phyloP scores from a whole-genome alignment of 2,113 vertebrate genomes.

The Myiopsitta monachus region DNA sequence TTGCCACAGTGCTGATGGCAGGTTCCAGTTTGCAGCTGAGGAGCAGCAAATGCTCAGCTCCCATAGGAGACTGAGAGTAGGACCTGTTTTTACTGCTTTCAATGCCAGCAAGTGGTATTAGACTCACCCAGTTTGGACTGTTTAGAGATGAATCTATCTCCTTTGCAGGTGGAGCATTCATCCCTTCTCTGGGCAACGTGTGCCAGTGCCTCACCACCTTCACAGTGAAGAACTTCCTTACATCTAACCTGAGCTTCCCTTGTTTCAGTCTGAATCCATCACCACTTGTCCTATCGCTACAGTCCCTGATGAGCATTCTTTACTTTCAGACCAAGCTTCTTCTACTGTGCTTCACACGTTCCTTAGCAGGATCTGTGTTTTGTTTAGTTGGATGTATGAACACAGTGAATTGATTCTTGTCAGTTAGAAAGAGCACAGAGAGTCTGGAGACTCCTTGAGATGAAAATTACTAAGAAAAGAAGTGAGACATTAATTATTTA shows the following conservation, averaged over 20 bases:
- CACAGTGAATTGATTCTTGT: not conserved
- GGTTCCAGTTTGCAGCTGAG: not conserved
- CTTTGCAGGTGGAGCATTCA: not conserved
- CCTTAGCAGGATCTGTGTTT: not conserved
- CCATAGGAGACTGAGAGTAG: not conserved
- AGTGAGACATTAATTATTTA: constrained; percentile 31
- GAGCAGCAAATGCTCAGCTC: not conserved
- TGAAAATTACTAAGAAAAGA: constrained; percentile 4
- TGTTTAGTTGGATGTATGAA: not conserved
- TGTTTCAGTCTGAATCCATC: not conserved
- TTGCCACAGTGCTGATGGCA: not conserved
- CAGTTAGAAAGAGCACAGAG: not conserved
- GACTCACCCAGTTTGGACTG: not conserved
- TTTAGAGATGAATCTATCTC: not conserved
- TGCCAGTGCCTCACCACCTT: not conserved
- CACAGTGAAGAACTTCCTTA: not conserved
- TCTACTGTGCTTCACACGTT: not conserved
- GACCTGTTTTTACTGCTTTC: not conserved
- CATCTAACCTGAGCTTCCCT: not conserved
- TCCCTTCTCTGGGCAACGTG: not conserved
- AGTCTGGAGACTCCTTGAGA: constrained; percentile 22
- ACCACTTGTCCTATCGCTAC: not conserved
- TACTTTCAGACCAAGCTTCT: not conserved
- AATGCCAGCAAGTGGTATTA: not conserved
- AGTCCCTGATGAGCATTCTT: not conserved